Evolutionary conservation across 2,888 invertebrate species (phyloP).

Genomic region (Luffia ferchaultella): DNA sequence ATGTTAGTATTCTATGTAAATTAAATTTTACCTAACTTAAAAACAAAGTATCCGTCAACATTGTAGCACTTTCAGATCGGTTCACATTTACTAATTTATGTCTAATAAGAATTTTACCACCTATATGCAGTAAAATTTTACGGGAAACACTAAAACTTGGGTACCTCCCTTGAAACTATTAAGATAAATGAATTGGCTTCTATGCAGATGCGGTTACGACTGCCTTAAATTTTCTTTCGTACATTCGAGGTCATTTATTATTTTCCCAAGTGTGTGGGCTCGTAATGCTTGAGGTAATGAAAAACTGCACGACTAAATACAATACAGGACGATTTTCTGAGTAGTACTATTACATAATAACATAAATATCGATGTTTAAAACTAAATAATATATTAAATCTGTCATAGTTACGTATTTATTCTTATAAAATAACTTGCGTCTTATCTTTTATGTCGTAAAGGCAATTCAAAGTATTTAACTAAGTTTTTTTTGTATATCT

Average conservation of each 20-base stretch:
- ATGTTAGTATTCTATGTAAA: not conserved
- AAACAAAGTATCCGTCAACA: not conserved
- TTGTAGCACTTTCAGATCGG: not conserved
- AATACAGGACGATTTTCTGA: too few species aligned
- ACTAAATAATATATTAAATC: too few species aligned
- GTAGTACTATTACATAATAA: too few species aligned
- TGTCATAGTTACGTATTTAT: too few species aligned
- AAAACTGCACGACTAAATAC: too few species aligned
- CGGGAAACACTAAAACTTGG: conserved; percentile 20
- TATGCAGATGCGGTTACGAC: not conserved
- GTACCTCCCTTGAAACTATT: not conserved
- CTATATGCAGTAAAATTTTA: conserved; percentile 32
- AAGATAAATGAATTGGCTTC: conserved; percentile 12
- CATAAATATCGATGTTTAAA: too few species aligned
- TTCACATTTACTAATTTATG: conserved; percentile 31
- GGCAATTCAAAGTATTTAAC: too few species aligned
- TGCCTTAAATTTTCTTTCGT: not conserved
- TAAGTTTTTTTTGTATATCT: too few species aligned
- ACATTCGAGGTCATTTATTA: conserved; percentile 4
- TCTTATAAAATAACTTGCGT: too few species aligned
- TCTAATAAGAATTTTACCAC: conserved; percentile 36
- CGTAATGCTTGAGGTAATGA: too few species aligned
- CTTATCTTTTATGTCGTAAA: too few species aligned
- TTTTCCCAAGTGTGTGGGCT: too few species aligned
- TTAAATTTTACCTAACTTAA: not conserved